Conservation (phyloP, 2,797 vertebrate genomes). For the Coracias cyanogaster region DNA sequence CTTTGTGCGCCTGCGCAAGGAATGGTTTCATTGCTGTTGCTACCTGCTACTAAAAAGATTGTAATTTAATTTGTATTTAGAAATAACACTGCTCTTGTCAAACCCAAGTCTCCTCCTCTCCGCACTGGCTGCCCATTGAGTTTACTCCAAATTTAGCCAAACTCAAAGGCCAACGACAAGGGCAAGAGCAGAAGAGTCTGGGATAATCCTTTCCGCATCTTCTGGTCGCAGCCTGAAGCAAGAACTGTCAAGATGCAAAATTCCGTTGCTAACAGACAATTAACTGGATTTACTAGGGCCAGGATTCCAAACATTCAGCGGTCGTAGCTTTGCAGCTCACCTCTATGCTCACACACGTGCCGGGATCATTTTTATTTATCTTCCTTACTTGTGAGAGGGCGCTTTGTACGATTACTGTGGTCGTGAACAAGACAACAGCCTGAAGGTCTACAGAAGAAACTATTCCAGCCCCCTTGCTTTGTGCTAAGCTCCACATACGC, state of each 20-base stretch:
- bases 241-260: neutral
- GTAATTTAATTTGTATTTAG: neutral
- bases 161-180: neutral
- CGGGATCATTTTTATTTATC: neutral
- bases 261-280: neutral
- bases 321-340: neutral
- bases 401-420: neutral
- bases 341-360: neutral
- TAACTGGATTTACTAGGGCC: neutral
- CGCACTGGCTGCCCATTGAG: fast-evolving
- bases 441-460: neutral
- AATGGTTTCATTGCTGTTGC: neutral
- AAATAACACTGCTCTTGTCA: neutral
- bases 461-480: neutral
- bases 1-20: neutral
- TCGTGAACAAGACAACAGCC: neutral
- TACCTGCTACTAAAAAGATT: neutral
- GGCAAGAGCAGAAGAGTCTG: neutral
- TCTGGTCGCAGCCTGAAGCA: fast-evolving
- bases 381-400: neutral
- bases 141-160: neutral
- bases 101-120: neutral
- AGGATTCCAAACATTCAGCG: neutral
- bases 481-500: fast-evolving
- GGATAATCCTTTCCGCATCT: fast-evolving